Conservation (phyloP, 2,888 invertebrate species). For the Gonocerus acuteangulatus region DNA sequence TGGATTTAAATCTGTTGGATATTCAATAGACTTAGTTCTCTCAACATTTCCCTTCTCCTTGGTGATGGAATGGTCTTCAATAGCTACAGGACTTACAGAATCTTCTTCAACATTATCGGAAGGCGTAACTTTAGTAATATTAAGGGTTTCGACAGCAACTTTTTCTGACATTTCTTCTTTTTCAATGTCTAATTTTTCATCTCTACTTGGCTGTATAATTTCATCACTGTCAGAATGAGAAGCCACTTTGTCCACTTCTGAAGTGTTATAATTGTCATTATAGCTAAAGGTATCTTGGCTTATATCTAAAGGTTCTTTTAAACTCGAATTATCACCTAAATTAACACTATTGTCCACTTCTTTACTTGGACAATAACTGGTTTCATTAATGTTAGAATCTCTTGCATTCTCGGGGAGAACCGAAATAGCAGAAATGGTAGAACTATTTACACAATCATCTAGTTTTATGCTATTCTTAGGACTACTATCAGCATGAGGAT, state of each 20-base stretch:
- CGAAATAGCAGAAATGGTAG: conserved; percentile 11
- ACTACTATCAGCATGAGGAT: conserved; percentile 11
- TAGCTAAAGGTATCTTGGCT: conserved; percentile 10
- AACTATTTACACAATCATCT: conserved; percentile 18
- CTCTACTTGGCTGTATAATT: neutral
- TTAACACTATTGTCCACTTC: conserved; percentile 1
- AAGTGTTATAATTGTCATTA: conserved; percentile 7
- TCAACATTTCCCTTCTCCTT: neutral
- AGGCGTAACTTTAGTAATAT: neutral
- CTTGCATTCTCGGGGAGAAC: neutral
- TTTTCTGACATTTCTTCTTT: too few relatives aligned
- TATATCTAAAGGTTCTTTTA: conserved; percentile 12
- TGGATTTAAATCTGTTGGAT: conserved; percentile 77
- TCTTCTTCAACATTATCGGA: neutral
- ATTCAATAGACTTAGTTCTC: conserved; percentile 41
- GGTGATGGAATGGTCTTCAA: neutral
- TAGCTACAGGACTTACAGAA: neutral
- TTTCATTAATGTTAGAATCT: neutral
- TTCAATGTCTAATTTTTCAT: too few relatives aligned
- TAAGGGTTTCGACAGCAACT: too few relatives aligned
- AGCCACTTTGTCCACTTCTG: neutral
- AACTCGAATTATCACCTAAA: conserved; percentile 1
- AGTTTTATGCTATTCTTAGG: conserved; percentile 9
- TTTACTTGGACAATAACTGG: conserved; percentile 1
- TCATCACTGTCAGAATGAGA: conserved; percentile 14